Evolutionary conservation across 2,113 vertebrate genomes (phyloP), one percentile per base, ranked within the genome.

Genomic region (Syngnathus floridae): DNA sequence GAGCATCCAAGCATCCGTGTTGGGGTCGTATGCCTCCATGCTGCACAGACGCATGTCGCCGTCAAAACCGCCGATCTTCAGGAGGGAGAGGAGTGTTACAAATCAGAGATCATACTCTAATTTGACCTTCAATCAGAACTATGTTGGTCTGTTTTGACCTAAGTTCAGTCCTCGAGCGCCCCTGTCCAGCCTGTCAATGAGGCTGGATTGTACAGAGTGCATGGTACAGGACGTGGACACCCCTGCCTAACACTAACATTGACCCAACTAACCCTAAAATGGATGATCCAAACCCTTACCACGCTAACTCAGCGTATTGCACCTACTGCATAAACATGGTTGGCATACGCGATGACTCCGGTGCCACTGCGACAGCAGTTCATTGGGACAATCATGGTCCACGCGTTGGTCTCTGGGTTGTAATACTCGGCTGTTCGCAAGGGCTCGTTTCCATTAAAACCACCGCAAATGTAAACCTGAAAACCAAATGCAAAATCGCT

Each of bases 401-500:
- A 80, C 52, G 78, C 66, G 66, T 83, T 10, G 2, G 36, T 63
- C 37, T 31, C 8, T 43, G 75, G 75, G 48, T 74, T 40, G 62
- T 78, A 80, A 63, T 49, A 64, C 66, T 83, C 81, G 12, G 64
- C 75, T 3, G 92, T 91, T 67, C 83, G 89, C 54, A 94, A 84
- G 74, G 90, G 92, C 7, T 92, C 84, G 0, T 57, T 85, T 0
- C 93, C 94, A 0, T 91, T 93, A 84, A 93, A 95, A n/a, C 95
- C 94, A 4, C 95, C 93, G 2, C 95, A 95, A 46, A 97, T 90
- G 62, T 94, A 97, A 55, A 96, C 85, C 94, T 97, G 57, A 75
- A 35, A n/a, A 48, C 7, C 58, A 58, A 37, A 75, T 45, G 5
- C 9, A n/a, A n/a, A 22, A 36, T 72, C 11, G 55, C 6, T 52